Base-by-base conservation (phyloP, 2,113 vertebrate species). In the Upupa epops region DNA sequence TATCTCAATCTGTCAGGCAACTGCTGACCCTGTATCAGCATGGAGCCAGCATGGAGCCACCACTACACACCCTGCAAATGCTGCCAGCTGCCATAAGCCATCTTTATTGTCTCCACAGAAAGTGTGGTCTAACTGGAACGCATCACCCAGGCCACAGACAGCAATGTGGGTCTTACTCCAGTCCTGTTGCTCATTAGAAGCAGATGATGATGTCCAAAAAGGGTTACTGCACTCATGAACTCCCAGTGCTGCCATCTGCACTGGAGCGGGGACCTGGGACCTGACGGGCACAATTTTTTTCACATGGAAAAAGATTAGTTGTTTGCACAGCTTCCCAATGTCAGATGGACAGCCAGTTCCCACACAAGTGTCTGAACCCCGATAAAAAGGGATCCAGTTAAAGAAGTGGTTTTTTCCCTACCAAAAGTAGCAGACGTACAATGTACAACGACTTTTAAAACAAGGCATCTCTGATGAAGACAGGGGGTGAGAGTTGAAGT, bases 41-140 rank as follows among this genome's bases (percentile, higher is more conserved):
- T 21, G 69, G 82, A 91, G 56, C 52, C 9, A 11, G 78, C 32
- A 32, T 3, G 5, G 28, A 77, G 63, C 76, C 68, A 37, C 9
- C 8, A 4, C 32, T 69, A 8, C 31, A 25, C 6, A 10, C 52
- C 83, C 76, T 74, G 66, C 46, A 88, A 85, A 72, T 46, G 34
- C 21, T 63, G 3, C 29, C 45, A 42, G 34, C 48, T 68, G 65
- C 69, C 18, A 34, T 17, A 80, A 70, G 61, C 28, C 20, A 29
- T 13, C 58, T 88, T 72, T 49, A 28, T 25, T 56, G 34, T 60
- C 45, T 21, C 24, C 0, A 0, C 8, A 46, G 54, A 0, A 1
- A 63, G 26, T 5, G 11, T 2, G 0, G 17, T 29, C 55, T 13
- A 37, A 37, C 29, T 82, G 65, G 68, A 77, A 51, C 3, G 0